Conservation (phyloP, 1,140 invertebrate genomes). For the Heliconius eleuchia region DNA sequence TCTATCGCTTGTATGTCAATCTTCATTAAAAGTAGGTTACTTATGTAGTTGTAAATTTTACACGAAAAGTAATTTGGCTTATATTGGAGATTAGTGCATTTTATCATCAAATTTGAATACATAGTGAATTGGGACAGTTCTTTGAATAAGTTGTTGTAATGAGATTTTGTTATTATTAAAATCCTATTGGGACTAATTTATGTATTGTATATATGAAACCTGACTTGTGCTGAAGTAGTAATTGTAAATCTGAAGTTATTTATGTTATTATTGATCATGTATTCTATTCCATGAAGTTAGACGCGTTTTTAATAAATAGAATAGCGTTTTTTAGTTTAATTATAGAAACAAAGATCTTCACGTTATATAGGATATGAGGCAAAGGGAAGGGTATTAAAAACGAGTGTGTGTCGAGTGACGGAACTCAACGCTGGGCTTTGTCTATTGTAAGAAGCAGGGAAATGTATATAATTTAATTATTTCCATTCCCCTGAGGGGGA, state of each 20-base stretch:
- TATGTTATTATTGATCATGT: background rate
- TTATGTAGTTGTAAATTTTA: background rate
- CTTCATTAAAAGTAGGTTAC: constrained; percentile 22
- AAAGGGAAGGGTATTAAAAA: no score
- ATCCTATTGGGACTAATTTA: background rate
- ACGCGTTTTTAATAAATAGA: background rate
- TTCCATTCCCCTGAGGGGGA: no score
- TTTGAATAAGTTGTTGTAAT: background rate
- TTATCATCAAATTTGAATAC: background rate
- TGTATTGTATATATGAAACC: background rate
- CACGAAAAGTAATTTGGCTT: background rate
- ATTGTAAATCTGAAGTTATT: background rate
- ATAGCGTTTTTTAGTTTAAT: background rate
- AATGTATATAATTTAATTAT: no score
- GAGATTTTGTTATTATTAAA: background rate
- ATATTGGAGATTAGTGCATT: background rate
- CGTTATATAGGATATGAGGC: background rate
- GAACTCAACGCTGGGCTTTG: no score
- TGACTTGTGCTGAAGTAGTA: background rate
- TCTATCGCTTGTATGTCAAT: constrained; percentile 29
- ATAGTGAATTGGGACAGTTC: background rate
- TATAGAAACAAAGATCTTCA: background rate
- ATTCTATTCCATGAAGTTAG: constrained; percentile 2
- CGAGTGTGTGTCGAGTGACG: no score
- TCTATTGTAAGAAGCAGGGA: no score